Base-by-base conservation (phyloP, 2,888 invertebrate species). In the Strigamia crassipes region DNA sequence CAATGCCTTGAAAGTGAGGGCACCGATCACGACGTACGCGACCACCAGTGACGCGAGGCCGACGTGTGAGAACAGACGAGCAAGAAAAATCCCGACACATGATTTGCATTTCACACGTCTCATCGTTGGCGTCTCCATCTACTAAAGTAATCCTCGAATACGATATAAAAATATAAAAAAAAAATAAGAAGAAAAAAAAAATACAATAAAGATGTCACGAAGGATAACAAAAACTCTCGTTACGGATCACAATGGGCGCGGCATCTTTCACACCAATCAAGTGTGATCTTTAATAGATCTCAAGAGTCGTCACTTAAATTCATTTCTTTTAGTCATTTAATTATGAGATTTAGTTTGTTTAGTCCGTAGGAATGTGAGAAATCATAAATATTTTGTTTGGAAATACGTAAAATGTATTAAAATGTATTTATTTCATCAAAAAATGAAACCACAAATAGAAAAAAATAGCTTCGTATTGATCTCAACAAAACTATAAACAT, bases 31-130 rank as follows among this genome's bases (percentile, higher is more conserved):
- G 84, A 93, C 92, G 87, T 94, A 94, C 81, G 91, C 90, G 83
- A 93, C 91, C 84, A 95, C 94, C 82, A 94, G 88, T 34, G 92
- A 89, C 86, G 93, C 92, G 83, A 94, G 89, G 13, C 94, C 94
- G 78, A 92, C 87, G 87, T 92, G 92, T 13, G 92, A 92, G 86
- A 92, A 92, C 23, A 92, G 90, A 88, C 91, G 88, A 86, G 91
- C 86, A 85, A 90, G 86, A 88, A 91, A 89, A 83, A 86, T 85
- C 83, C 88, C 87, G 83, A 87, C 86, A 84, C 86, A 88, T 79
- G 84, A 82, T 31, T 83, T 83, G 77, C 82, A 83, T 42, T 82
- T 80, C 6, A 78, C 42, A 12, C 82, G 79, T 31, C 83, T 80
- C 81, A 83, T 82, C 51, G 82, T 78, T 78, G 79, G 23, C 79